A percentile compares a stretch with the other conserved stretches of the same genome.
Conservation (phyloP, 2,888 invertebrate genomes). For the Andrena marginata region DNA sequence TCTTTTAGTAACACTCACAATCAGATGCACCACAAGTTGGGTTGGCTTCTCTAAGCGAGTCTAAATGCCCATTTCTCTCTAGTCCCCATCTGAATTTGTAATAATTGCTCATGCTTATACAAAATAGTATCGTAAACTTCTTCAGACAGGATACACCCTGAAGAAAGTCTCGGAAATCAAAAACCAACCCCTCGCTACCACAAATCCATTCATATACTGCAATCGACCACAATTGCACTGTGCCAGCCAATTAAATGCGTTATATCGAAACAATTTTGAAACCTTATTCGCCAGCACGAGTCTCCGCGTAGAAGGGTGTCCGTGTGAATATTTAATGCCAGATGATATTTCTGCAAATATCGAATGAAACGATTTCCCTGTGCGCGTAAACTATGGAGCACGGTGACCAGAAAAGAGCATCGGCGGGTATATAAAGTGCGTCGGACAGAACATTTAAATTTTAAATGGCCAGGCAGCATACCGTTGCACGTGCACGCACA, state of each 20-base stretch:
- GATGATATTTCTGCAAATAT: slow-evolving; percentile 16
- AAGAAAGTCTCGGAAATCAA: no score
- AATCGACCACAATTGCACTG: not conserved
- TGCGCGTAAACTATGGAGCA: slow-evolving; percentile 12
- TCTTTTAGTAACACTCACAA: no score
- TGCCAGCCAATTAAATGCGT: not conserved
- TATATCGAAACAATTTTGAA: not conserved
- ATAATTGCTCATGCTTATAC: no score
- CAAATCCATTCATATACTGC: not conserved
- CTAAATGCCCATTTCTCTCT: no score
- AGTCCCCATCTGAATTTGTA: no score
- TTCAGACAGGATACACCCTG: no score
- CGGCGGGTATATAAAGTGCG: slow-evolving; percentile 74
- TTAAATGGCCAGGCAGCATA: slow-evolving; percentile 77
- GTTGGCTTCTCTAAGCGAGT: no score
- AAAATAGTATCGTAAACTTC: no score
- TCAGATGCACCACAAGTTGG: no score
- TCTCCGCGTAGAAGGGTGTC: not conserved
- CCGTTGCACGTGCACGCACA: slow-evolving; percentile 74
- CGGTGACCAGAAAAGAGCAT: slow-evolving; percentile 46
- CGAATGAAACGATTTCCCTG: slow-evolving; percentile 24
- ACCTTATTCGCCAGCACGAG: not conserved
- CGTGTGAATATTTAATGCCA: not conserved
- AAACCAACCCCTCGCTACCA: no score
- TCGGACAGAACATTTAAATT: slow-evolving; percentile 78